Percentiles rank a stretch among this genome's conserved stretches.
These are phyloP conservation scores for Ciconia maguari DNA, from an alignment of 2,113 vertebrate species.

Conservation along the genomic window DNA sequence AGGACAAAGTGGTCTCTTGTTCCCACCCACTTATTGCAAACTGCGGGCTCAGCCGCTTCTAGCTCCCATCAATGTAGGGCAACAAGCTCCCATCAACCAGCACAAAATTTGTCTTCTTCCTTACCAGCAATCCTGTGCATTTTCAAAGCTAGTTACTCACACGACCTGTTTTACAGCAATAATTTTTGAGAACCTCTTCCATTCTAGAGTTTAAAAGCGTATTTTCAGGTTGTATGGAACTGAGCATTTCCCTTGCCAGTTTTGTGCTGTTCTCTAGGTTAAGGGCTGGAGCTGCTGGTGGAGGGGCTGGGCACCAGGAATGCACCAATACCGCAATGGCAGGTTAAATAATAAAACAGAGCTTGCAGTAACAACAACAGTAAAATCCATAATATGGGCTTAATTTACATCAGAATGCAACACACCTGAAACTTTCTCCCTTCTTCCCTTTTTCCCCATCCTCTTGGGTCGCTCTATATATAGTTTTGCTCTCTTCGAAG, in stretches of 20 bases:
- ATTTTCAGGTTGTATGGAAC: neutral
- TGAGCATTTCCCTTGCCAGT: neutral
- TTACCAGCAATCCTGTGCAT: neutral
- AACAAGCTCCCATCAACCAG: neutral
- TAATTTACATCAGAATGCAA: neutral
- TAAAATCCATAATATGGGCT: neutral
- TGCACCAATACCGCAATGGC: neutral
- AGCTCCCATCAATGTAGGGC: neutral
- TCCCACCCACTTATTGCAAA: neutral
- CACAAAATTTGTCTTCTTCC: rapidly evolving
- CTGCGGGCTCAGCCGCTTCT: neutral
- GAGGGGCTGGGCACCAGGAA: neutral
- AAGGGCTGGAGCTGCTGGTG: neutral
- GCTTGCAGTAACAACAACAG: neutral
- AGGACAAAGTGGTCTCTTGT: neutral
- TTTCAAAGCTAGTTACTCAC: rapidly evolving
- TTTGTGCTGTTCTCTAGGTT: neutral
- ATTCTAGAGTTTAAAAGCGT: neutral
- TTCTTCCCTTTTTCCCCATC: neutral
- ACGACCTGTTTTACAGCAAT: neutral
- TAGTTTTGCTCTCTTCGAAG: neutral
- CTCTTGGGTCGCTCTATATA: neutral
- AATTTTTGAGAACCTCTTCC: neutral
- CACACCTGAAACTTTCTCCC: neutral
- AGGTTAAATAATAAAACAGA: neutral